A percentile compares a stretch with the other conserved stretches of the same genome.
Conservation (phyloP, 2,888 invertebrate genomes). For the Scaeva pyrastri region DNA sequence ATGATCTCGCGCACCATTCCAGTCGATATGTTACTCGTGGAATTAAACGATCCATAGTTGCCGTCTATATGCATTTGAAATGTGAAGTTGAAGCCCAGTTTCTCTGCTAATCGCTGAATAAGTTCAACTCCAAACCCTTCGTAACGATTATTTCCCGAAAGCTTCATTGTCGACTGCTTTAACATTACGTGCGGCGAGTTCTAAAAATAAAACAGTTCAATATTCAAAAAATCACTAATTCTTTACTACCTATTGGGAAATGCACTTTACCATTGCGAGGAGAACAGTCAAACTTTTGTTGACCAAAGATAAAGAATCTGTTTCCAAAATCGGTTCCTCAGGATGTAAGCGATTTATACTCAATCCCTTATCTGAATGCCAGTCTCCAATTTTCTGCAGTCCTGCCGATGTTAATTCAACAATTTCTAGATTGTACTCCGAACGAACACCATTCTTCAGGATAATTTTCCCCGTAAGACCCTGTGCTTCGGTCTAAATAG, state of each 20-base stretch:
- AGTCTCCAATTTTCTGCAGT: conserved; percentile 88
- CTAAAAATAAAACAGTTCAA: conserved; percentile 83
- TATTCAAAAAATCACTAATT: not conserved
- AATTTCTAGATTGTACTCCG: conserved; percentile 88
- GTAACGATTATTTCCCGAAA: conserved; percentile 91
- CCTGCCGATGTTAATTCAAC: conserved; percentile 87
- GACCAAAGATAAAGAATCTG: conserved; percentile 86
- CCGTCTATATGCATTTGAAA: conserved; percentile 91
- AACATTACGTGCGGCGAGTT: conserved; percentile 94
- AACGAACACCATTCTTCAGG: conserved; percentile 91
- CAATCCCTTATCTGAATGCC: conserved; percentile 88
- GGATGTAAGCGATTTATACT: conserved; percentile 84
- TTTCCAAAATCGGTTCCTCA: conserved; percentile 82
- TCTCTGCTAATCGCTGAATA: conserved; percentile 90
- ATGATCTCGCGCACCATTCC: conserved; percentile 94
- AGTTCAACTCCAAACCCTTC: conserved; percentile 96
- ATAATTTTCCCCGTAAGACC: conserved; percentile 90
- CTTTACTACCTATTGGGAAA: not conserved
- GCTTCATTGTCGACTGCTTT: conserved; percentile 87
- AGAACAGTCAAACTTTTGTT: conserved; percentile 90
- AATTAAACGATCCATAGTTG: conserved; percentile 89
- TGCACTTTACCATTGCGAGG: conserved; percentile 87
- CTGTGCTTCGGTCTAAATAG: conserved; percentile 79
- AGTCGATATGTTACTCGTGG: conserved; percentile 89
- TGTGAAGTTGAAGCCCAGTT: conserved; percentile 92